A percentile compares a stretch with the other conserved stretches of the same genome.
phyloP scores from a whole-genome alignment of 2,888 invertebrate species.

The Noctuana brunneofusca region DNA sequence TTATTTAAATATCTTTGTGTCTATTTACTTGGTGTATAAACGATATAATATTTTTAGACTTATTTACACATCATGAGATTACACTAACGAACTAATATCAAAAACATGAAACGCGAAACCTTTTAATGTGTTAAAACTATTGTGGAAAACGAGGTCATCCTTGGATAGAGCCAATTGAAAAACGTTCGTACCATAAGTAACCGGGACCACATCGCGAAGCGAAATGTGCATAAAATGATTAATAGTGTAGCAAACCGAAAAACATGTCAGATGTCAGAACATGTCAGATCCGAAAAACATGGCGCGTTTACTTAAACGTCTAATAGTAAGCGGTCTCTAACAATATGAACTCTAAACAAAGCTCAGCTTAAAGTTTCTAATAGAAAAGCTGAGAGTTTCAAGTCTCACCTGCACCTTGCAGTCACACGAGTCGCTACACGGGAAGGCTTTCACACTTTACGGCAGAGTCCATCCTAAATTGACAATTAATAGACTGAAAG shows the following conservation, averaged over 20 bases:
- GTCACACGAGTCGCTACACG: constrained; percentile 35
- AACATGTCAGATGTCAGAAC: constrained; percentile 1
- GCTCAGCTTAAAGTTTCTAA: constrained; percentile 25
- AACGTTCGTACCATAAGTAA: constrained; percentile 8
- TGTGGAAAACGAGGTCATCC: background rate
- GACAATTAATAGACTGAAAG: constrained; percentile 40
- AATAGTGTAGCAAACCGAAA: constrained; percentile 3
- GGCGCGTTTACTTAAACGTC: background rate
- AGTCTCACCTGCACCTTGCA: constrained; percentile 24
- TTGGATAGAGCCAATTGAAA: constrained; percentile 7
- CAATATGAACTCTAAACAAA: constrained; percentile 15
- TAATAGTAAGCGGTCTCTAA: background rate
- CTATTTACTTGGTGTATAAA: too few relatives aligned
- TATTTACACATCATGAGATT: background rate
- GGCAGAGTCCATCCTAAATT: constrained; percentile 39
- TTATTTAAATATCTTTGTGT: too few relatives aligned
- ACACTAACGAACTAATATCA: background rate
- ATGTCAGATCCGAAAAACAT: constrained; percentile 4
- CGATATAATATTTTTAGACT: too few relatives aligned
- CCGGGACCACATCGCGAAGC: constrained; percentile 11
- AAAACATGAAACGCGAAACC: background rate
- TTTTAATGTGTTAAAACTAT: background rate
- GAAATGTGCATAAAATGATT: constrained; percentile 16
- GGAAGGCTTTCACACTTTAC: constrained; percentile 45
- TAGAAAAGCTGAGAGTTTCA: constrained; percentile 25